These are phyloP conservation scores for Conus ventricosus DNA, from an alignment of 1,140 invertebrate genomes.

Conservation along the genomic window DNA sequence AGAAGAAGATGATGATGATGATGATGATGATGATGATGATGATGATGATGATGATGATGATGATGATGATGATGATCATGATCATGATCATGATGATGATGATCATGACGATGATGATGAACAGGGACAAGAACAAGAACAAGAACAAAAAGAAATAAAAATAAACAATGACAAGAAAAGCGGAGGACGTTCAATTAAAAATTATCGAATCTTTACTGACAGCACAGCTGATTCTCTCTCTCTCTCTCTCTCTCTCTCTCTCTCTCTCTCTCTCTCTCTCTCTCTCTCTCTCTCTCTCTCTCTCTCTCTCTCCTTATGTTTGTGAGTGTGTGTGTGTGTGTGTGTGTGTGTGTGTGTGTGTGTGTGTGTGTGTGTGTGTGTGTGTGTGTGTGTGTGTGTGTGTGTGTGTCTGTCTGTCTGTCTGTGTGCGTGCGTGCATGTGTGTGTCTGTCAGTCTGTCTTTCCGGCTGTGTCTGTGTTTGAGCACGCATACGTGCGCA, in stretches of 20 bases:
- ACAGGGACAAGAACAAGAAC: conserved; percentile 36
- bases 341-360: no score
- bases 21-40: neutral
- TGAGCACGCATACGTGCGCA: no score
- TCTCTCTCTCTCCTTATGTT: no score
- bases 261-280: neutral
- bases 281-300: no score
- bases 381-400: no score
- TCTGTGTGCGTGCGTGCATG: no score
- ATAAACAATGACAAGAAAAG: neutral
- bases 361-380: no score
- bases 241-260: neutral
- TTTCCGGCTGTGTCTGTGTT: no score
- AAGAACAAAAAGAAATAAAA: neutral
- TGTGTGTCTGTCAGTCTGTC: no score
- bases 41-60: conserved; percentile 37
- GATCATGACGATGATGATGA: conserved; percentile 37
- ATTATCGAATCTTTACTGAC: neutral
- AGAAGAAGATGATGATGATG: no score
- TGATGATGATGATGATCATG: conserved; percentile 45
- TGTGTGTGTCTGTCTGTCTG: no score
- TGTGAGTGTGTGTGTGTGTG: no score
- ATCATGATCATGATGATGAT: conserved; percentile 42
- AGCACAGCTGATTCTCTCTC: neutral
- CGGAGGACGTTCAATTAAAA: neutral